phyloP scores from a whole-genome alignment of 2,113 vertebrate species.

The Chaetorhynchus papuensis region DNA sequence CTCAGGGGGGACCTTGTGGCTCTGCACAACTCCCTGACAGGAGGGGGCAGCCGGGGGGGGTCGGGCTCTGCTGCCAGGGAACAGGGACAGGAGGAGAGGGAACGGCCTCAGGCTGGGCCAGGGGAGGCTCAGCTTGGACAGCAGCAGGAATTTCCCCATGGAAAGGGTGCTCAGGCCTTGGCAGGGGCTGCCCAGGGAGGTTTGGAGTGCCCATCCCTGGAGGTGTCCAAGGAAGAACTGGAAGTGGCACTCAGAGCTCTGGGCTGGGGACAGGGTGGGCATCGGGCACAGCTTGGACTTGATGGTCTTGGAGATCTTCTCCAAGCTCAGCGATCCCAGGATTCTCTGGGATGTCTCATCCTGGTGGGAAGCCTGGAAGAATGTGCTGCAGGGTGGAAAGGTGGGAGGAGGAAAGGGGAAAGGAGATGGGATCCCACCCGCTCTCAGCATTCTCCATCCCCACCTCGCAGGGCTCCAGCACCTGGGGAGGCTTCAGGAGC shows the following conservation, averaged over 20 bases:
- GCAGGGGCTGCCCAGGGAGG: not conserved
- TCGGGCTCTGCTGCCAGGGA: not conserved
- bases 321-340: not conserved
- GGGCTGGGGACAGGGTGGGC: not conserved
- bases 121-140: fast-evolving
- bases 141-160: not conserved
- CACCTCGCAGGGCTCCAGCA: not conserved
- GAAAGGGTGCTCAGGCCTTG: not conserved
- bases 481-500: not conserved
- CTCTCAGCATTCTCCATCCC: not conserved
- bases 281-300: fast-evolving
- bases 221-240: fast-evolving
- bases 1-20: not conserved
- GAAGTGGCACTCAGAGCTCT: not conserved
- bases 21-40: not conserved
- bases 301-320: not conserved
- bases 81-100: not conserved
- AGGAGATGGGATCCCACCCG: not conserved
- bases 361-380: not conserved
- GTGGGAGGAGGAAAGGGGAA: not conserved
- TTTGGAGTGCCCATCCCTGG: not conserved
- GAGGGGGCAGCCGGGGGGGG: not conserved
- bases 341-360: not conserved
- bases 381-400: not conserved
- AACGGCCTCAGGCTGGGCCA: fast-evolving